Evolutionary conservation across 1,140 invertebrate species (phyloP).

Genomic region (Aphelenchoides avenae): DNA sequence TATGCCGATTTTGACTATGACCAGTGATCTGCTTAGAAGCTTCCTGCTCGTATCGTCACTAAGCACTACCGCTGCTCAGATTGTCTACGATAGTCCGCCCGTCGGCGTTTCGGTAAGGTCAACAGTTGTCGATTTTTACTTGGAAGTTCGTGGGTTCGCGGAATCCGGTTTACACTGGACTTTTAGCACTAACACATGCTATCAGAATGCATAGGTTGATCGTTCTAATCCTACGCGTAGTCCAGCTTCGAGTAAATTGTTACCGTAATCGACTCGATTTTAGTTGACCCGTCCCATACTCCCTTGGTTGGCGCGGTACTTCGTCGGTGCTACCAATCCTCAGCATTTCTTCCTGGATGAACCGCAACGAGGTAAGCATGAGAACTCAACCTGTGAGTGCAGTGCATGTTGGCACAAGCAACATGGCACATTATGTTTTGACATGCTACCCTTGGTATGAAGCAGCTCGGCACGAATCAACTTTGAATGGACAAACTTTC

Average conservation of each 20-base stretch:
- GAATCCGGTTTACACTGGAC: too few species aligned
- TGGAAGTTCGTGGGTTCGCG: too few species aligned
- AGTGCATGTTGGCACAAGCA: too few species aligned
- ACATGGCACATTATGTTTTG: too few species aligned
- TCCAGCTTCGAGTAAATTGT: conserved; percentile 10
- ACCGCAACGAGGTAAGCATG: conserved; percentile 28
- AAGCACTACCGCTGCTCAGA: conserved; percentile 8
- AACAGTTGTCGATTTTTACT: conserved; percentile 1
- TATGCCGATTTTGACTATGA: too few species aligned
- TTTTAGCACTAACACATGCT: not conserved
- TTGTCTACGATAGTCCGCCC: conserved; percentile 45
- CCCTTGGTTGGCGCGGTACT: conserved; percentile 38
- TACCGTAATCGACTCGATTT: conserved; percentile 20
- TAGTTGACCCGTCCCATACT: conserved; percentile 35
- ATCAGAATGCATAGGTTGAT: not conserved
- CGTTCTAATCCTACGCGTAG: conserved; percentile 9
- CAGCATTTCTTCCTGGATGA: conserved; percentile 30
- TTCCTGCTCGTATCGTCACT: not conserved
- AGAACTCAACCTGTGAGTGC: not conserved
- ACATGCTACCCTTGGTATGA: too few species aligned
- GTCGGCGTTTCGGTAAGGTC: conserved; percentile 38
- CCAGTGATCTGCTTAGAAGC: too few species aligned
- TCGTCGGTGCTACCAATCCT: conserved; percentile 38
- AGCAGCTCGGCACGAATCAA: too few species aligned
- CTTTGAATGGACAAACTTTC: too few species aligned